Evolutionary conservation across 2,888 invertebrate genomes (phyloP).

Genomic region (Tachina lurida): DNA sequence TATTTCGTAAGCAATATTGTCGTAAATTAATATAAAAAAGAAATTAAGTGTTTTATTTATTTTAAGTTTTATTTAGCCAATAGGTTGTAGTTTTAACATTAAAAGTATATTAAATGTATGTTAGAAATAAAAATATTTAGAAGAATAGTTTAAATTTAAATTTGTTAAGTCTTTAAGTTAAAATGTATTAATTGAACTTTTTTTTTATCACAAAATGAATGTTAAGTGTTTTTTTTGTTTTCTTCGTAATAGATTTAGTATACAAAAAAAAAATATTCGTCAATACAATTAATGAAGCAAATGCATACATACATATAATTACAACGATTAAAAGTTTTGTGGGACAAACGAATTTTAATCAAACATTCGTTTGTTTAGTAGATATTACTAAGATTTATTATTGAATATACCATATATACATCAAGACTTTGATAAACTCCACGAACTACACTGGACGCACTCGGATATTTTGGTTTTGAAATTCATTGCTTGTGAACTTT

Average conservation of each 20-base stretch:
- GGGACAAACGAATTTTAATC: background rate
- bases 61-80: constrained; percentile 55
- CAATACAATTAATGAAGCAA: background rate
- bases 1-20: constrained; percentile 59
- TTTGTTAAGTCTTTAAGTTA: constrained; percentile 70
- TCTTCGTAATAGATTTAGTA: background rate
- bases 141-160: constrained; percentile 67
- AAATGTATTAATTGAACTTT: constrained; percentile 40
- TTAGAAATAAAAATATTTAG: constrained; percentile 47
- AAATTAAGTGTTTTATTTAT: constrained; percentile 12
- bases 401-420: background rate
- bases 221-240: constrained; percentile 70
- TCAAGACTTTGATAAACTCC: background rate
- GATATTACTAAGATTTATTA: background rate
- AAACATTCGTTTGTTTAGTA: background rate
- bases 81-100: constrained; percentile 69
- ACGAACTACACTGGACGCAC: background rate
- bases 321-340: background rate
- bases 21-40: constrained; percentile 1
- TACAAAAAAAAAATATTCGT: background rate
- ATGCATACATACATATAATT: background rate
- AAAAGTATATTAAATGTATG: constrained; percentile 30
- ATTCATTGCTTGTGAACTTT: background rate
- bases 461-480: background rate
- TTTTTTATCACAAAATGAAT: constrained; percentile 59